Conservation (phyloP, 2,797 vertebrate genomes). For the Carapus acus region DNA sequence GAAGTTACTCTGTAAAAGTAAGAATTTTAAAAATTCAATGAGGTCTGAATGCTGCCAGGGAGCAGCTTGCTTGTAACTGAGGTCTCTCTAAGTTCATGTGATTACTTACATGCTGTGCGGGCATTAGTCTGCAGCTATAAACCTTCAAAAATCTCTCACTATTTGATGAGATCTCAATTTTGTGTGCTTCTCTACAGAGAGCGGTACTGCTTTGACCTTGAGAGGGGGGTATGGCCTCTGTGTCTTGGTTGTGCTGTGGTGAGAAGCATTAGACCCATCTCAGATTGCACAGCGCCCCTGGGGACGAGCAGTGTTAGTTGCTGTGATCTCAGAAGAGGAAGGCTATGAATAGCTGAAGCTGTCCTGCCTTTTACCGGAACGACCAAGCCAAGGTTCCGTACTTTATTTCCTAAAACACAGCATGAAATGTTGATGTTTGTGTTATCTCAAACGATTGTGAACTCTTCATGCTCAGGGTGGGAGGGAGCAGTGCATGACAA, state of each 20-base stretch:
- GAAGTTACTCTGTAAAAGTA: too few species aligned
- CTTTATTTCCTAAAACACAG: slow-evolving; percentile 50
- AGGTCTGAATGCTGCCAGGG: too few species aligned
- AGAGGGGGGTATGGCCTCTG: slow-evolving; percentile 43
- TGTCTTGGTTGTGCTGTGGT: slow-evolving; percentile 45
- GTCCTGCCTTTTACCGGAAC: slow-evolving; percentile 59
- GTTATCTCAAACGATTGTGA: slow-evolving; percentile 33
- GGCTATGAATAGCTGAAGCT: slow-evolving; percentile 67
- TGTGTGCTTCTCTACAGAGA: slow-evolving; percentile 41
- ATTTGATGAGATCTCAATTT: too few species aligned
- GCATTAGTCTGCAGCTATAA: too few species aligned
- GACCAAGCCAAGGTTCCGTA: slow-evolving; percentile 44
- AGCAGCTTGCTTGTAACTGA: too few species aligned
- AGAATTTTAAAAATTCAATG: too few species aligned
- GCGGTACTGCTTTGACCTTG: slow-evolving; percentile 61
- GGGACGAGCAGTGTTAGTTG: slow-evolving; percentile 53
- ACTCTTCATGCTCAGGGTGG: slow-evolving; percentile 14
- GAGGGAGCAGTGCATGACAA: slow-evolving; percentile 12
- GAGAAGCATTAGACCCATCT: slow-evolving; percentile 69
- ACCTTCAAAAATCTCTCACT: too few species aligned
- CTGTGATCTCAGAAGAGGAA: slow-evolving; percentile 58
- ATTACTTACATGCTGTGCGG: too few species aligned
- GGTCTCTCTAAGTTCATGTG: too few species aligned
- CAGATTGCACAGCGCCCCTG: slow-evolving; percentile 57
- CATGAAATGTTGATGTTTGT: slow-evolving; percentile 51